Evolutionary conservation across 2,113 vertebrate genomes (phyloP).

Genomic region (Rhinopithecus roxellana): DNA sequence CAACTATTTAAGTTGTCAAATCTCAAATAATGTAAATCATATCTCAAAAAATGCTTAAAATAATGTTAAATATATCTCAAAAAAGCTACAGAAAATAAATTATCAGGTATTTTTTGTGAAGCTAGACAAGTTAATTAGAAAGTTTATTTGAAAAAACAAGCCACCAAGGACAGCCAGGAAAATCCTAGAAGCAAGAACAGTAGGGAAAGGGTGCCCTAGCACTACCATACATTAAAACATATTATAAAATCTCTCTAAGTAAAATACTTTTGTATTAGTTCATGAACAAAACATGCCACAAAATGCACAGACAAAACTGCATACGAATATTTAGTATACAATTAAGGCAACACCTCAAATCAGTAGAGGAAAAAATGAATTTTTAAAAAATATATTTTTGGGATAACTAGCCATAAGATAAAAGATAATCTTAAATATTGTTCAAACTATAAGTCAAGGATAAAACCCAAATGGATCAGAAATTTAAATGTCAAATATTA

Average conservation of each 20-base stretch:
- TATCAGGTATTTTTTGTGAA: background rate
- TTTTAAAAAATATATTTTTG: background rate
- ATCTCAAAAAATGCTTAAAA: background rate
- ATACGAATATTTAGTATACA: conserved; percentile 2
- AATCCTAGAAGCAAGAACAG: background rate
- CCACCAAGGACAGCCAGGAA: background rate
- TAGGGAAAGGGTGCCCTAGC: background rate
- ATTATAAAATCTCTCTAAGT: background rate
- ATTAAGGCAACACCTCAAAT: conserved; percentile 23
- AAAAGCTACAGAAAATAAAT: background rate
- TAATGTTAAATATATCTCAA: background rate
- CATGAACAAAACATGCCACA: background rate
- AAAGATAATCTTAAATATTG: background rate
- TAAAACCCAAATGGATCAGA: background rate
- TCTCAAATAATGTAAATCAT: no score
- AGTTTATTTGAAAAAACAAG: conserved; percentile 22
- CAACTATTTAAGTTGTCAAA: background rate
- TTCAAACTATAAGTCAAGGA: background rate
- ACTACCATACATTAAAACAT: background rate
- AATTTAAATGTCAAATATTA: conserved; percentile 22
- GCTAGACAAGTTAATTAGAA: background rate
- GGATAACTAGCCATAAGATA: background rate
- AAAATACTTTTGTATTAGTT: background rate
- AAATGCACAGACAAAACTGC: background rate
- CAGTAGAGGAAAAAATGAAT: background rate